Base-by-base conservation (phyloP, 1,140 invertebrate genomes). In the Procambarus virginalis region DNA sequence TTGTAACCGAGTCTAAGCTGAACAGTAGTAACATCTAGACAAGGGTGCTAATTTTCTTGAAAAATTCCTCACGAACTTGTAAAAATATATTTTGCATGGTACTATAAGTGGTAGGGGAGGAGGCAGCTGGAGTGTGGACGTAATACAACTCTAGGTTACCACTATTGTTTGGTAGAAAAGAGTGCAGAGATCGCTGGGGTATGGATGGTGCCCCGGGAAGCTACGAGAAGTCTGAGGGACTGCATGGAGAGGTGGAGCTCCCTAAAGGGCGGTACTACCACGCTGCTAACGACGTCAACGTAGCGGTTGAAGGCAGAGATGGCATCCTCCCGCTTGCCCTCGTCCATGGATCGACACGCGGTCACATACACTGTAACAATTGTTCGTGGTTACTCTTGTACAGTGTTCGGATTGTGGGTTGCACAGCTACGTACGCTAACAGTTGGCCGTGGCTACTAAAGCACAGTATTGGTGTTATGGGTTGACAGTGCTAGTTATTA, bases 241-340 rank as follows among this genome's bases (percentile, higher is more conserved):
- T 89, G 80, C 87, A 89, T 77, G 9, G 87, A 34, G 22, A 89
- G 81, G 46, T 89, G 87, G 9, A 89, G 80, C n/a, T 89, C 81
- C 75, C 64, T 83, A 10, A 49, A 51, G 20, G 87, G 87, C 9
- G 87, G 87, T 12, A 76, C 87, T 17, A 84, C 34, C n/a, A 76
- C 17, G 12, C 17, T 17, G 46, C 46, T 77, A 9, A 89, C 49
- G 12, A 22, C 10, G 20, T 89, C 87, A 55, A 77, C 68, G 80
- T 48, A 89, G n/a, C 45, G 34, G 9, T 17, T 64, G 58, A 83
- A 89, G 8, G 49, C 58, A 6, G 8, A 2, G 14, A 89, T 89
- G 75, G 87, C 87, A 20, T 89, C 87, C 55, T 89, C 87, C 22
- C 80, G 46, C 34, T 77, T 14, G 14, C 80, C 80, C n/a, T 83